Base-by-base conservation (phyloP, 2,797 vertebrate species). In the Buphagus erythrorhynchus region DNA sequence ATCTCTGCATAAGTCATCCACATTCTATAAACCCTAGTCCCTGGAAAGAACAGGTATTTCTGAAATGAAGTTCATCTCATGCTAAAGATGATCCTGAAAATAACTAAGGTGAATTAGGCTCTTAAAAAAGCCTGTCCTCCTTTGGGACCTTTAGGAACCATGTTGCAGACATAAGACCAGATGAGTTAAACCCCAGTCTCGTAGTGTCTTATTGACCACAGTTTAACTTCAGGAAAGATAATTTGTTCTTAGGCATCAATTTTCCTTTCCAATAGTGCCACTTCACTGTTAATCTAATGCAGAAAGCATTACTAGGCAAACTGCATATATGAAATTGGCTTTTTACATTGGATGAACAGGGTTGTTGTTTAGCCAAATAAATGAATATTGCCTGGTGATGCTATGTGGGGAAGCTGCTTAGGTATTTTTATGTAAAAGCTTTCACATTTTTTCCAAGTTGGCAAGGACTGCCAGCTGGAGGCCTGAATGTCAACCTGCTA, bases 401-500 rank as follows among this genome's bases (percentile, higher is more conserved):
- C 59, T 81, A 14, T 61, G 62, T 63, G 43, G 51, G n/a, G 51
- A 94, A 63, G 57, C 59, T 93, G 86, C 61, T 77, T 72, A 65
- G 88, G 45, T 67, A 57, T 43, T 84, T 75, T 72, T 84, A 82
- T n/a, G 10, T 75, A 89, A 92, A 89, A 94, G 54, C 43, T 42
- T 65, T 94, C 63, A 69, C 16, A 91, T 67, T 94, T 83, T 91
- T 92, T 89, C 88, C 86, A 40, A n/a, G 18, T 16, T 86, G 68
- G n/a, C 82, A 83, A 78, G 77, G 25, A 57, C 78, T 91, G 72
- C 71, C 90, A 92, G 88, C 71, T 95, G 90, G 76, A 93, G 52
- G 54, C 82, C 22, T 46, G 31, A 75, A 38, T 4, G 4, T 72
- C 87, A 87, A 69, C 68, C 95, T 97, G 88, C 81, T 96, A 80